phyloP scores from a whole-genome alignment of 2,797 vertebrate genomes.

The Danio kyathit region DNA sequence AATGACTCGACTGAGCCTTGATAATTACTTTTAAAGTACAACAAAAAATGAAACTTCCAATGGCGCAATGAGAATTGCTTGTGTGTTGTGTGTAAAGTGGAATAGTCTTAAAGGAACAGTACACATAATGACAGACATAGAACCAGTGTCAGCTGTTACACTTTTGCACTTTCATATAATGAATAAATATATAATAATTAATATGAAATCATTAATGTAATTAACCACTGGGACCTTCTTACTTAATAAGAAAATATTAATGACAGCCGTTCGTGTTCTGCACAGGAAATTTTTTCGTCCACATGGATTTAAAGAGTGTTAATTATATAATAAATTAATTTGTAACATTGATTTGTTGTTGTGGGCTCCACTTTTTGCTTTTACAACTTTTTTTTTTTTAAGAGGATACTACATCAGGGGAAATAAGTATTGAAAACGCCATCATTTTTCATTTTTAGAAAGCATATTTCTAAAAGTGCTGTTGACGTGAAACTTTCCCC shows the following conservation, averaged over 20 bases:
- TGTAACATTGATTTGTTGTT: neutral
- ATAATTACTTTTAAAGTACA: neutral
- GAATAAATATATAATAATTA: no score
- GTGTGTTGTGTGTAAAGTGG: neutral
- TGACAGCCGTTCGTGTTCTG: neutral
- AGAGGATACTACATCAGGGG: no score
- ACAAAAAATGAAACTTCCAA: neutral
- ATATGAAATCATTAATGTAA: neutral
- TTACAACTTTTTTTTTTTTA: neutral
- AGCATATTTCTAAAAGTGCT: no score
- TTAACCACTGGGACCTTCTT: neutral
- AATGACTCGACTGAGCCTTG: neutral
- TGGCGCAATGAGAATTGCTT: neutral
- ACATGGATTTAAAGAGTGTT: neutral
- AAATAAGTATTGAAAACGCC: no score
- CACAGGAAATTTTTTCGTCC: neutral
- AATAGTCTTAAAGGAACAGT: neutral
- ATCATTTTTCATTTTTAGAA: no score
- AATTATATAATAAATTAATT: neutral
- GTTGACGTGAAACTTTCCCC: no score
- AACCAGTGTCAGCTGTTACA: neutral
- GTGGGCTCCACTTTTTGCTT: neutral
- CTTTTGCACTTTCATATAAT: no score
- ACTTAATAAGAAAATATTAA: no score
- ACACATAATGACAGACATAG: neutral